Conservation (phyloP, 2,888 invertebrate species). For the Smittia sp. region DNA sequence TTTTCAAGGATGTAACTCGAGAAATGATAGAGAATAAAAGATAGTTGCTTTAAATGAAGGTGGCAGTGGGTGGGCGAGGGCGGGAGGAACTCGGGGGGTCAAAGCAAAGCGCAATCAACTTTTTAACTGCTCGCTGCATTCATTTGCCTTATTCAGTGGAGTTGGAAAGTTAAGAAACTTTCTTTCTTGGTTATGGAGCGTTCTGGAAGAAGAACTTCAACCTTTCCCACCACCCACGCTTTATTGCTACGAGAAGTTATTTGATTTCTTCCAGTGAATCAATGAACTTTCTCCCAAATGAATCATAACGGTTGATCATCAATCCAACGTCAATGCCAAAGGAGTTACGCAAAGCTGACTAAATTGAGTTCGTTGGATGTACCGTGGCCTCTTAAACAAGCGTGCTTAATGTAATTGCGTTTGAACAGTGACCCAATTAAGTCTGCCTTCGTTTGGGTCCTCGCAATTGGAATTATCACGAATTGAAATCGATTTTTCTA, state of each 20-base stretch:
- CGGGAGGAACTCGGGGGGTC: neutral
- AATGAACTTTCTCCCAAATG: conserved; percentile 13
- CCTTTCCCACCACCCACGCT: conserved; percentile 23
- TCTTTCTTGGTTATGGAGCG: conserved; percentile 35
- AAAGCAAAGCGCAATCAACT: too few species aligned
- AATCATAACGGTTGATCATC: conserved; percentile 6
- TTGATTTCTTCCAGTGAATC: neutral
- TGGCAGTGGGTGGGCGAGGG: neutral
- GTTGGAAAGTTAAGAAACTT: neutral
- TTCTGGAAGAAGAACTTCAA: conserved; percentile 22
- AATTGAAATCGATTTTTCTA: conserved; percentile 13
- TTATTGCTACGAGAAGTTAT: neutral
- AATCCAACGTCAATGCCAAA: neutral
- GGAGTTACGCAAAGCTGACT: neutral
- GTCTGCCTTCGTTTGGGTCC: neutral
- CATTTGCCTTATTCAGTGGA: too few species aligned
- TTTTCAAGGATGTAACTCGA: neutral
- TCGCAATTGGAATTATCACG: neutral
- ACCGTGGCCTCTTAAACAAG: neutral
- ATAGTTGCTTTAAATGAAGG: neutral
- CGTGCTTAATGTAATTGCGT: neutral
- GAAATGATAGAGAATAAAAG: neutral
- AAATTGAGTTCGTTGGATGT: neutral
- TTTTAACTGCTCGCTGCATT: too few species aligned
- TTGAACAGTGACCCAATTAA: conserved; percentile 4